Conservation (phyloP, 2,888 invertebrate genomes). For the Drosophila putrida region DNA sequence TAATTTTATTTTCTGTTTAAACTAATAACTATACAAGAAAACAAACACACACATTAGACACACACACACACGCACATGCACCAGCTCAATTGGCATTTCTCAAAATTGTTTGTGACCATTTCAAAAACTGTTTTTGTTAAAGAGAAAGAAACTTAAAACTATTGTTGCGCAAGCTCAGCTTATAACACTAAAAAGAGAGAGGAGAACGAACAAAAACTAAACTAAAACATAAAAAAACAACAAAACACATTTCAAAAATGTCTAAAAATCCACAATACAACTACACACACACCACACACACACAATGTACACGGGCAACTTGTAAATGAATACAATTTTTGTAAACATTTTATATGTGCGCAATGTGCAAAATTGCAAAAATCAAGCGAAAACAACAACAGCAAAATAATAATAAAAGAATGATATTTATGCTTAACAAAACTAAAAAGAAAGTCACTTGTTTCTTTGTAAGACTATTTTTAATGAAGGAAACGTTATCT, state of each 20-base stretch:
- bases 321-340: conserved; percentile 66
- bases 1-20: conserved; percentile 69
- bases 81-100: conserved; percentile 33
- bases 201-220: conserved; percentile 47
- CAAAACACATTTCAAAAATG: conserved; percentile 67
- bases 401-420: conserved; percentile 36
- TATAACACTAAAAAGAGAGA: conserved; percentile 28
- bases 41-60: conserved; percentile 31
- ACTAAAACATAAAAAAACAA: conserved; percentile 11
- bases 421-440: conserved; percentile 62
- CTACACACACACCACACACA: conserved; percentile 17
- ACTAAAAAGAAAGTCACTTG: conserved; percentile 24
- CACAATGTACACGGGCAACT: conserved; percentile 13
- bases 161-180: conserved; percentile 51
- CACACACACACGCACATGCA: conserved; percentile 29
- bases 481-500: no score
- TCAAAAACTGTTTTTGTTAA: conserved; percentile 44
- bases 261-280: conserved; percentile 53
- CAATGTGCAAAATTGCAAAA: conserved; percentile 12
- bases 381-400: conserved; percentile 34
- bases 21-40: conserved; percentile 40
- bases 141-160: conserved; percentile 18
- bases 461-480: neutral
- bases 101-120: conserved; percentile 43
- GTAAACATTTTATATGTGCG: conserved; percentile 61